phyloP scores from a whole-genome alignment of 2,113 vertebrate genomes.

The Argyrosomus japonicus region DNA sequence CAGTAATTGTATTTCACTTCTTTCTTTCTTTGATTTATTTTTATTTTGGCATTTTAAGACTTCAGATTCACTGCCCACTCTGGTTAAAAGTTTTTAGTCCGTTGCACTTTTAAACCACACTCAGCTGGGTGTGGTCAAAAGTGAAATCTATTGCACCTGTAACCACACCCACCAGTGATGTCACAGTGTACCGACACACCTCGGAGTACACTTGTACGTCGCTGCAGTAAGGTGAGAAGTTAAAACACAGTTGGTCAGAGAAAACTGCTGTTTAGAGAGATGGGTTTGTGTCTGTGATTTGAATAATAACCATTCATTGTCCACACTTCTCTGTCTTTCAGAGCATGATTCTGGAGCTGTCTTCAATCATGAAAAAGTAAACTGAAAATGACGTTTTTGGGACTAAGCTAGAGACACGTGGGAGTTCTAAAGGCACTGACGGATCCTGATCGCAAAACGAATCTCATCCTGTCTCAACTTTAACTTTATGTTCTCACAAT shows the following conservation, averaged over 20 bases:
- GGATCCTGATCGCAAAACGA: constrained; percentile 6
- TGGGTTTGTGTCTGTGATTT: not conserved
- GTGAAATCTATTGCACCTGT: not conserved
- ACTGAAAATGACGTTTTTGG: not conserved
- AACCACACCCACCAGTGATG: constrained; percentile 4
- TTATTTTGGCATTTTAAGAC: not conserved
- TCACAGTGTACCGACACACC: not conserved
- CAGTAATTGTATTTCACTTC: not conserved
- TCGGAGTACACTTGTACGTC: not conserved
- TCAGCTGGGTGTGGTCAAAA: not conserved
- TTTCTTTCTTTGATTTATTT: not conserved
- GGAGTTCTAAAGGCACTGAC: not conserved
- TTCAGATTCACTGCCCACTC: not conserved
- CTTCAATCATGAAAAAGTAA: constrained; percentile 97
- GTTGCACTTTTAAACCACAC: not conserved
- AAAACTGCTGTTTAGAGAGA: not conserved
- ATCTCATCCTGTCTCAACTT: constrained; percentile 18
- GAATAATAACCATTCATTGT: not conserved
- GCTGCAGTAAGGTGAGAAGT: not conserved
- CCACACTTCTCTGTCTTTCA: constrained; percentile 81
- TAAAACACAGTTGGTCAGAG: not conserved
- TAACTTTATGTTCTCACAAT: constrained; percentile 7
- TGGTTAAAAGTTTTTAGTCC: not conserved
- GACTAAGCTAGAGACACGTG: not conserved
- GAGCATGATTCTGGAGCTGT: constrained; percentile 96